These are phyloP conservation scores for Hyla sarda DNA, from an alignment of 2,113 vertebrate species.

Conservation along the genomic window DNA sequence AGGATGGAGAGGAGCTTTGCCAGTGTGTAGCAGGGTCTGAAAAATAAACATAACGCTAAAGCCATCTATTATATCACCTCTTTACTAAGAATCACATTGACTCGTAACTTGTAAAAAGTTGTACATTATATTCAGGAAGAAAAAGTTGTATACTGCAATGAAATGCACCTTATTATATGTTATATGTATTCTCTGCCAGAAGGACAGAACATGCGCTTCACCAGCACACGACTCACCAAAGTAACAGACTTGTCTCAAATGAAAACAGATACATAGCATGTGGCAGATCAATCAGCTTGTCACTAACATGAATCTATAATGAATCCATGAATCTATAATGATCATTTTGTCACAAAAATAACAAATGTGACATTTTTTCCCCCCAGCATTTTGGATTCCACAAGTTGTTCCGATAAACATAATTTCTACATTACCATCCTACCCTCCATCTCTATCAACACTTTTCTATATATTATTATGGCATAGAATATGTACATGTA, in stretches of 20 bases:
- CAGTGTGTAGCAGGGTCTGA: neutral
- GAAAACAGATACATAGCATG: constrained; percentile 12
- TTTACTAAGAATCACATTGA: neutral
- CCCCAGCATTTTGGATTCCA: neutral
- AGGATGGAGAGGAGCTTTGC: neutral
- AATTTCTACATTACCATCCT: neutral
- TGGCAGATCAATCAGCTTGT: constrained; percentile 19
- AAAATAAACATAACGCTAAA: neutral
- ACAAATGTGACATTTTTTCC: neutral
- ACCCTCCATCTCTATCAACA: neutral
- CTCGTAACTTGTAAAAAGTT: neutral
- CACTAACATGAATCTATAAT: constrained; percentile 27
- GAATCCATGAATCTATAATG: constrained; percentile 29
- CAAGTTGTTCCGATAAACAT: neutral
- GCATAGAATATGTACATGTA: neutral
- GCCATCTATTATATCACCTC: neutral
- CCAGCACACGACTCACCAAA: neutral
- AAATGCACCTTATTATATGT: neutral
- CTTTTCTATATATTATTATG: too few relatives aligned
- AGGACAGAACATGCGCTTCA: neutral
- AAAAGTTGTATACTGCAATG: neutral
- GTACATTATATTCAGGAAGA: neutral
- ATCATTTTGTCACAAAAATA: constrained; percentile 28
- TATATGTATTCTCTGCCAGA: neutral
- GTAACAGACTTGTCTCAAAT: constrained; percentile 8